Evolutionary conservation across 2,113 vertebrate species (phyloP).

Genomic region (Leptocoma aspasia): DNA sequence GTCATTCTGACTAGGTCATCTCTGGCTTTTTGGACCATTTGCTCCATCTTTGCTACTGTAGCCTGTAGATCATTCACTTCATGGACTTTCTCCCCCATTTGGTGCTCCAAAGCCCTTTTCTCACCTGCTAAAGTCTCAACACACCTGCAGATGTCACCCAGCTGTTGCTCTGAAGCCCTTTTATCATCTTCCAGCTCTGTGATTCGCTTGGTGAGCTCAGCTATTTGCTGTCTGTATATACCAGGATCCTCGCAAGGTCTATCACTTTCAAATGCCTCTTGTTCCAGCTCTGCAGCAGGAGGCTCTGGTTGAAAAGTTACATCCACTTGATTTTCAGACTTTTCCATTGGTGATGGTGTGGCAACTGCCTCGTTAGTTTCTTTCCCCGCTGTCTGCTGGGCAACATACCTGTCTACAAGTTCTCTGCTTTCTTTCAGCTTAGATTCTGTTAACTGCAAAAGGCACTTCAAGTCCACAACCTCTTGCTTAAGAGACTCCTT

Average conservation of each 20-base stretch:
- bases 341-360: background rate
- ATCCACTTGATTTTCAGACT: background rate
- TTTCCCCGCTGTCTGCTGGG: background rate
- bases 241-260: slow-evolving; percentile 4
- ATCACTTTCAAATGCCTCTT: background rate
- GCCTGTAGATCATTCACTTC: slow-evolving; percentile 59
- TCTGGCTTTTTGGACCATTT: slow-evolving; percentile 60
- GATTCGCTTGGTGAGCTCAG: slow-evolving; percentile 58
- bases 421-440: slow-evolving; percentile 49
- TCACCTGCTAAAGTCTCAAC: slow-evolving; percentile 55
- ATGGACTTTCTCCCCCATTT: slow-evolving; percentile 42
- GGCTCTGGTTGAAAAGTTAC: background rate
- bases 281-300: background rate
- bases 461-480: slow-evolving; percentile 45
- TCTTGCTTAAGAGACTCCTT: slow-evolving; percentile 65
- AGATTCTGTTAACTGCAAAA: slow-evolving; percentile 55
- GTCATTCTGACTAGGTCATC: slow-evolving; percentile 76
- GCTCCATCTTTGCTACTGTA: slow-evolving; percentile 48
- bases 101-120: slow-evolving; percentile 61
- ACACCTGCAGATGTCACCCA: background rate
- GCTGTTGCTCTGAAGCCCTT: slow-evolving; percentile 38
- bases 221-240: slow-evolving; percentile 39
- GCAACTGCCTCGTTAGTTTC: background rate
- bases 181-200: slow-evolving; percentile 54
- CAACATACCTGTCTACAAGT: background rate